Conservation (phyloP, 2,113 vertebrate species). For the Sitta europaea region DNA sequence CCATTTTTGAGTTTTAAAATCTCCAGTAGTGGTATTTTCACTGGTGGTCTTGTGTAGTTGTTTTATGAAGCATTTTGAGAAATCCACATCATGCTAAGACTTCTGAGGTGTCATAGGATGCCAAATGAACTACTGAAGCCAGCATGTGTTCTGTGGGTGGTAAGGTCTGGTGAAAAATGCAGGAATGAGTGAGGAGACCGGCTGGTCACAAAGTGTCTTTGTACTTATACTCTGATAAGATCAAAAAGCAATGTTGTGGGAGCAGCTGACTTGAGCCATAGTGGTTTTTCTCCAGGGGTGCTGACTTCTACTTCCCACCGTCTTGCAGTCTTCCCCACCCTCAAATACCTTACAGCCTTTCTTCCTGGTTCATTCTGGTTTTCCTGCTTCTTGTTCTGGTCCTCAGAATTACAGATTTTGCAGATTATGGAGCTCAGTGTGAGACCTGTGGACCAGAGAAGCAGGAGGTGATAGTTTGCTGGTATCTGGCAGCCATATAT, state of each 20-base stretch:
- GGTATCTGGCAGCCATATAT: neutral
- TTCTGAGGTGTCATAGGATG: fast-evolving
- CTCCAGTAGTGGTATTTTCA: neutral
- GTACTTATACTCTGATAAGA: neutral
- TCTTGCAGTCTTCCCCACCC: neutral
- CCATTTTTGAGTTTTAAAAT: neutral
- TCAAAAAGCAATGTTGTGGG: neutral
- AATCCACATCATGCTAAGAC: neutral
- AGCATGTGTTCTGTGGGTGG: neutral
- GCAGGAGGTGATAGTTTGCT: neutral
- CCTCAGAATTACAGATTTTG: neutral
- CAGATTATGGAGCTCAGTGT: neutral
- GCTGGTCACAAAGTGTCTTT: neutral
- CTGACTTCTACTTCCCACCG: neutral
- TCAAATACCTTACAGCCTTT: neutral
- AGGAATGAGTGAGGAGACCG: neutral
- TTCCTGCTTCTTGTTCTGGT: neutral
- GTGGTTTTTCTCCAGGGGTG: neutral
- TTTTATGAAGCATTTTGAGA: neutral
- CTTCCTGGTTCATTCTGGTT: neutral
- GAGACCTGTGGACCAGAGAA: neutral
- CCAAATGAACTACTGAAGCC: neutral
- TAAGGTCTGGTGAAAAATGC: neutral
- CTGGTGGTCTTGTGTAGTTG: neutral
- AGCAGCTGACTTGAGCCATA: neutral